A percentile compares a stretch with the other conserved stretches of the same genome.
These are phyloP conservation scores for Cheilosia urbana DNA, from an alignment of 2,888 invertebrate species.

Conservation along the genomic window DNA sequence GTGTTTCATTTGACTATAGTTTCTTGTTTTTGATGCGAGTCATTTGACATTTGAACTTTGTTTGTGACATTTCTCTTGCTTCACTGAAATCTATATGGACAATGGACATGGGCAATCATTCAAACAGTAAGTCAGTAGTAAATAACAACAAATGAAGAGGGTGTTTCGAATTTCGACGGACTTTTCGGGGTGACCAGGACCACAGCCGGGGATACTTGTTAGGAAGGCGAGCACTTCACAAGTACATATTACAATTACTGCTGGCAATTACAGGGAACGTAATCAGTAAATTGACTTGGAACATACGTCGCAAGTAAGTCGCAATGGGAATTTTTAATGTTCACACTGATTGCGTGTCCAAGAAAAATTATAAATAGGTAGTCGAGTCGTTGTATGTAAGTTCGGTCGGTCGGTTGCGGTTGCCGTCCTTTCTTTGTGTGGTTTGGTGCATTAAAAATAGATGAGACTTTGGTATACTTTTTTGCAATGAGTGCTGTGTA, in stretches of 20 bases:
- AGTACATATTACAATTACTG: not conserved
- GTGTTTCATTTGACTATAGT: constrained; percentile 32
- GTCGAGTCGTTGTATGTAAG: constrained; percentile 5
- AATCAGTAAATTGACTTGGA: constrained; percentile 60
- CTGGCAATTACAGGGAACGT: constrained; percentile 26
- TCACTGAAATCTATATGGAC: not conserved
- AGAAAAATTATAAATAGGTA: constrained; percentile 44
- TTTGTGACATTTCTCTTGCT: constrained; percentile 29
- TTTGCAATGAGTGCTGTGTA: constrained; percentile 27
- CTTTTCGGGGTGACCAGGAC: not conserved
- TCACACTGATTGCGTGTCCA: constrained; percentile 56
- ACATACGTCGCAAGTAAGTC: constrained; percentile 1
- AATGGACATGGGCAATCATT: not conserved
- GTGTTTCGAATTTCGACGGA: not conserved
- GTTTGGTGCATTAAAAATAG: constrained; percentile 50
- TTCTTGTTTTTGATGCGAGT: constrained; percentile 31
- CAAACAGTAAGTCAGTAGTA: not conserved
- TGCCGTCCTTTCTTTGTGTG: not conserved
- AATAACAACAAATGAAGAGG: not conserved
- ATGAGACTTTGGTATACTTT: constrained; percentile 36
- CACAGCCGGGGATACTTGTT: not conserved
- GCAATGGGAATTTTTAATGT: constrained; percentile 34
- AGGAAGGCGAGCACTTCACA: not conserved
- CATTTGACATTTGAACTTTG: constrained; percentile 28
- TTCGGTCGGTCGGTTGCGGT: constrained; percentile 4